Base-by-base conservation (phyloP, 2,113 vertebrate species). In the Ploceus nigricollis region DNA sequence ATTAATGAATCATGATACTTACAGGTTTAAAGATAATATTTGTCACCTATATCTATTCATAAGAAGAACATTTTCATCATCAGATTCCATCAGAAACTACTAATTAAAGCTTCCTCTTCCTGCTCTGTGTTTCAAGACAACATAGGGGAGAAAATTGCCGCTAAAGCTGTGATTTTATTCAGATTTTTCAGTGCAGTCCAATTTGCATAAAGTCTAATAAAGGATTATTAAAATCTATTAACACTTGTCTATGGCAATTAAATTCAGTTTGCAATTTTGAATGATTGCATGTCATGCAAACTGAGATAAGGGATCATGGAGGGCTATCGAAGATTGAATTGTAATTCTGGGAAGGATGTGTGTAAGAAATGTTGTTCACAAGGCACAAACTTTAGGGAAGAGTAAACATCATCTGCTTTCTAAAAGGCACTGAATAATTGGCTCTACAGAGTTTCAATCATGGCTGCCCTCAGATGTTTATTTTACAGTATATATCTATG, bases 221-320 rank as follows among this genome's bases (percentile, higher is more conserved):
- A 97, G 92, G 91, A 94, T 97, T 97, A 98, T 98, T 98, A 98
- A 98, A 98, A 98, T 98, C 98, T 98, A 98, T 98, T 98, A 98
- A 97, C 98, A 98, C 98, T 98, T 98, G 98, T 98, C 98, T 97
- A 96, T 97, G 97, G 97, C 97, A 98, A 98, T 98, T 98, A 98
- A 98, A 82, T 90, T 96, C 95, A 97, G 91, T 97, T 98, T 97
- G 90, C 92, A 97, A 68, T 96, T 97, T 98, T 97, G 97, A 97
- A 96, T 94, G 96, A 97, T 84, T 97, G 71, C 85, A 51, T 97
- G 97, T 97, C 91, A 97, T 97, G 96, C 92, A 96, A 96, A 96
- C 97, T 80, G 88, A 97, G 96, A 90, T 96, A 97, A 97, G 79
- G 72, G 83, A 75, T 53, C 75, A 92, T 18, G 68, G 80, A 96